Evolutionary conservation across 2,113 vertebrate species (phyloP).

Genomic region (Oncorhynchus gorbuscha): DNA sequence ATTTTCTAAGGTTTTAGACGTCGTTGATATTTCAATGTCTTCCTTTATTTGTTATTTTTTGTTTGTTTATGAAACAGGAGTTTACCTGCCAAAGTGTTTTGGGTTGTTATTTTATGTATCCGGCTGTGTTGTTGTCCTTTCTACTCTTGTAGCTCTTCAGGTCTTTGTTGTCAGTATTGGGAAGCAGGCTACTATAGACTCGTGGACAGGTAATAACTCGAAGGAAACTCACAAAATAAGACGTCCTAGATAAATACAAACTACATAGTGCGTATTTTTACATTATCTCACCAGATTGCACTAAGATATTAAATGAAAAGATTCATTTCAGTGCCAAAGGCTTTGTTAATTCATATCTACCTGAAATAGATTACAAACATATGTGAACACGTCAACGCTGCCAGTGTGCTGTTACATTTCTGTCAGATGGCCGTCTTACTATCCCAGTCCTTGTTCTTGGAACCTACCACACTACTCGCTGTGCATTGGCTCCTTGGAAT

Average conservation of each 20-base stretch:
- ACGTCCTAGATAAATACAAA: slow-evolving; percentile 23
- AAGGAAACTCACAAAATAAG: slow-evolving; percentile 3
- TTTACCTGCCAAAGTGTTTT: slow-evolving; percentile 1
- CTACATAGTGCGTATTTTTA: slow-evolving; percentile 18
- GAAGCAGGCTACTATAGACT: background rate
- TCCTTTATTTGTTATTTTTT: no score
- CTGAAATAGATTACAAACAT: slow-evolving; percentile 26
- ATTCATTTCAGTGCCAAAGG: slow-evolving; percentile 60
- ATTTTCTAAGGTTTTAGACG: no score
- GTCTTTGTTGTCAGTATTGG: slow-evolving; percentile 37
- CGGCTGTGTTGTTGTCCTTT: slow-evolving; percentile 29
- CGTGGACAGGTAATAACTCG: slow-evolving; percentile 15
- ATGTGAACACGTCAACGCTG: slow-evolving; percentile 19
- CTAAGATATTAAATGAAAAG: slow-evolving; percentile 27
- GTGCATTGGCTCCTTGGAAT: slow-evolving; percentile 41
- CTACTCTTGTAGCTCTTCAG: slow-evolving; percentile 12
- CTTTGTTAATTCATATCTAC: slow-evolving; percentile 33
- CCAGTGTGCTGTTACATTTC: slow-evolving; percentile 51
- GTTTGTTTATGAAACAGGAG: no score
- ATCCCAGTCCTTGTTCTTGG: slow-evolving; percentile 16
- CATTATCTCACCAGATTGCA: slow-evolving; percentile 36
- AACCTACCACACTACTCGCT: slow-evolving; percentile 22
- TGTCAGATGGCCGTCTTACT: slow-evolving; percentile 23
- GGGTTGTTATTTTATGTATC: slow-evolving; percentile 19
- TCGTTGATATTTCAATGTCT: no score